Evolutionary conservation across 2,888 invertebrate species (phyloP), one percentile per base, ranked within the genome.

Genomic region (Teleogryllus oceanicus): DNA sequence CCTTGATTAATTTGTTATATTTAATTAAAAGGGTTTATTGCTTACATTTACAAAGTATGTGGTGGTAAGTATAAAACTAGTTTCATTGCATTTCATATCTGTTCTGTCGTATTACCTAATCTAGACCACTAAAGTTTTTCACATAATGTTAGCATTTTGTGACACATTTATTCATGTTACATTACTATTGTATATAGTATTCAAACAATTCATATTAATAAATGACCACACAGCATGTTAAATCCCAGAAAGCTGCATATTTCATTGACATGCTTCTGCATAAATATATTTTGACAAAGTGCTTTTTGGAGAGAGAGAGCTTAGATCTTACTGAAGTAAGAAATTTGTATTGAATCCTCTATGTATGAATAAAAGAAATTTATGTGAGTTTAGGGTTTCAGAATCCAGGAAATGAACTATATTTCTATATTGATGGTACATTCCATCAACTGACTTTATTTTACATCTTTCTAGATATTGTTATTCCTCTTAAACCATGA

Each of bases 381-480:
- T 62, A 62, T 62, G 62, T 18, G n/a, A 62, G n/a, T n/a, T 62
- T 62, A n/a, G 62, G 13, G 8, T 62, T 18, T 62, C 62, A 18
- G 62, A 62, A 62, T 62, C 62, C n/a, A n/a, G 13, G 62, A 62
- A 62, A 62, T 62, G 8, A 62, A 62, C 16, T 62, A 62, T 62
- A 62, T 13, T 62, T 62, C 62, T 62, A 62, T 62, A 62, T 13
- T 18, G 62, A 62, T 62, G 62, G 62, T 18, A n/a, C n/a, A n/a
- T 62, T 62, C 62, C 62, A 62, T 62, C 62, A 18, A 62, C n/a
- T n/a, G 13, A 62, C 62, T n/a, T 62, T 62, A 62, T 62, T 62
- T 62, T 62, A 62, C 62, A 62, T 62, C 62, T 62, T 62, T 62
- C 62, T 62, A 62, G 62, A 62, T n/a, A 37, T 62, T 62, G 62